phyloP scores from a whole-genome alignment of 2,113 vertebrate genomes.

The Oreochromis aureus region DNA sequence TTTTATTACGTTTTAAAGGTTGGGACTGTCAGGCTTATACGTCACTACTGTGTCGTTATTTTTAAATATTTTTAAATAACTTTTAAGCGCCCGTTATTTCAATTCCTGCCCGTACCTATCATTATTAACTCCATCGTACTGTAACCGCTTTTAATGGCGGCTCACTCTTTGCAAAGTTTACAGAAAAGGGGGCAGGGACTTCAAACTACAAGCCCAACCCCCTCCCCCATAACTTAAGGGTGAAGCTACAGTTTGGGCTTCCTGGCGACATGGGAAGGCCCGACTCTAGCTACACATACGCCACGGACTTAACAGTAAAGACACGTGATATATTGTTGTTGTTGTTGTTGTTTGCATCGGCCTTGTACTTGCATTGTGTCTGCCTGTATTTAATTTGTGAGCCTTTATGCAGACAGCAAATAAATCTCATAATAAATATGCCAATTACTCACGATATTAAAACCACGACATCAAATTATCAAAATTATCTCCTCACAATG shows the following conservation, averaged over 20 bases:
- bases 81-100: neutral
- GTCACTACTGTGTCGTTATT: neutral
- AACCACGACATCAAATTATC: neutral
- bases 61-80: neutral
- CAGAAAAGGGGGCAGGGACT: conserved; percentile 59
- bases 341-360: neutral
- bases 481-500: neutral
- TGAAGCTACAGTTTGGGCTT: conserved; percentile 43
- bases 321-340: neutral
- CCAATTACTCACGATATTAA: neutral
- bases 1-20: neutral
- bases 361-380: neutral
- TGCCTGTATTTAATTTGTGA: neutral
- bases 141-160: conserved; percentile 68
- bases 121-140: neutral
- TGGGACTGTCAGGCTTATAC: neutral
- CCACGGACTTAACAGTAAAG: neutral
- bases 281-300: neutral
- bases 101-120: neutral
- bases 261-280: conserved; percentile 2
- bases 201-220: conserved; percentile 39
- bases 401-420: neutral
- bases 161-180: conserved; percentile 73
- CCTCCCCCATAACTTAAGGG: conserved; percentile 54
- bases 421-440: neutral